Conservation (phyloP, 2,888 invertebrate genomes). For the Busseola fusca region DNA sequence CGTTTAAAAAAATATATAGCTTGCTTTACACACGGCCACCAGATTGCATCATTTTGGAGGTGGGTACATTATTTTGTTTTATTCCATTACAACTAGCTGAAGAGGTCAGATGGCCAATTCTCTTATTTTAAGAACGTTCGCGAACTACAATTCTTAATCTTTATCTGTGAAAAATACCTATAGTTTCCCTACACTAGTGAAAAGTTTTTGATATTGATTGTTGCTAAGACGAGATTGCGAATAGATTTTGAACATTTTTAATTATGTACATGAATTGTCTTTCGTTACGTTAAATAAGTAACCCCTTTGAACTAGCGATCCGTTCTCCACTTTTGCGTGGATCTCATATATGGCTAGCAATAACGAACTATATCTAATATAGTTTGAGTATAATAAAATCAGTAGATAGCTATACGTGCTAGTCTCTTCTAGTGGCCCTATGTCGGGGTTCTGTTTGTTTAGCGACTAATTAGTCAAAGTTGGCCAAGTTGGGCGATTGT, state of each 20-base stretch:
- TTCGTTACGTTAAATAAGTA: background rate
- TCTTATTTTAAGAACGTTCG: background rate
- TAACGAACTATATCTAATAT: background rate
- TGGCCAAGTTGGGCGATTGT: slow-evolving; percentile 70
- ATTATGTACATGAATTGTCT: background rate
- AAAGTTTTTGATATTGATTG: background rate
- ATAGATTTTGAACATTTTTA: background rate
- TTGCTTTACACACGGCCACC: background rate
- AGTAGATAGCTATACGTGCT: slow-evolving; percentile 2
- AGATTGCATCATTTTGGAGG: background rate
- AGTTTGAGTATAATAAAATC: background rate
- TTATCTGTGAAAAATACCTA: background rate
- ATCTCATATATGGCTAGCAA: background rate
- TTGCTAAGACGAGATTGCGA: background rate
- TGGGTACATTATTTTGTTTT: background rate
- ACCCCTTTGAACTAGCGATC: background rate
- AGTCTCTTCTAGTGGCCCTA: slow-evolving; percentile 64
- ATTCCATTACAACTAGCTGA: background rate
- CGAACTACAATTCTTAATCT: background rate
- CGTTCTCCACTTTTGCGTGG: background rate
- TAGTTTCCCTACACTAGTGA: background rate
- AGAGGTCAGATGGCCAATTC: background rate
- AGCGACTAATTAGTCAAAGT: slow-evolving; percentile 80
- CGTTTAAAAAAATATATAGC: background rate
- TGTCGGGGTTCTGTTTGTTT: slow-evolving; percentile 73